A percentile compares a stretch with the other conserved stretches of the same genome.
phyloP scores from a whole-genome alignment of 2,797 vertebrate species.

The Hippocampus kuda region DNA sequence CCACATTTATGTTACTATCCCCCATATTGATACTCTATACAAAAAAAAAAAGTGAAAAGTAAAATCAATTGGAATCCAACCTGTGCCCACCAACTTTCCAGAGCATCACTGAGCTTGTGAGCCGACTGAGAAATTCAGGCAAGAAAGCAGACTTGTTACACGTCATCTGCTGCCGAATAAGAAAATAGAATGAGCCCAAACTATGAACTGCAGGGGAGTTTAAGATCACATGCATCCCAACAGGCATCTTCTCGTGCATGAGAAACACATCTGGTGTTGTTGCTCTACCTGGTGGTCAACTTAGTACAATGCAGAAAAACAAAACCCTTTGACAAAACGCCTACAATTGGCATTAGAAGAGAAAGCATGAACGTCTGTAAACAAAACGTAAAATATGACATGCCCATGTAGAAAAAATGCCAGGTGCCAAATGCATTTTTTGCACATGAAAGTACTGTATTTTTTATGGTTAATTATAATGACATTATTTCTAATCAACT shows the following conservation, averaged over 20 bases:
- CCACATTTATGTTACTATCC: background rate
- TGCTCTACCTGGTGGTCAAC: background rate
- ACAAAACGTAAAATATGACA: background rate
- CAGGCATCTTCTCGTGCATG: background rate
- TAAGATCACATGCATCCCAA: background rate
- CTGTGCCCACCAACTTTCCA: background rate
- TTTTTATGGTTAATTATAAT: background rate
- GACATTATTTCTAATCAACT: background rate
- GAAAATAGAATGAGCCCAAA: slow-evolving; percentile 9
- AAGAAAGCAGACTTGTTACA: slow-evolving; percentile 24
- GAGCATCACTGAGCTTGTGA: slow-evolving; percentile 14
- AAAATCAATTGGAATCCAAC: background rate
- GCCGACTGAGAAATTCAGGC: slow-evolving; percentile 17
- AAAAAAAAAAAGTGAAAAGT: background rate
- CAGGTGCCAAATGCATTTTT: too few relatives aligned
- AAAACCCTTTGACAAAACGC: background rate
- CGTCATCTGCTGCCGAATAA: slow-evolving; percentile 39
- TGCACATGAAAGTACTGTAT: too few relatives aligned
- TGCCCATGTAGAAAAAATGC: too few relatives aligned
- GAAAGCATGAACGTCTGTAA: background rate
- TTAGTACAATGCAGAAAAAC: background rate
- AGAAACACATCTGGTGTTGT: background rate
- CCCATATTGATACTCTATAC: background rate
- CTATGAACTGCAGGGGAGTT: background rate
- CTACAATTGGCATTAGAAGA: background rate